Evolutionary conservation across 2,797 vertebrate genomes (phyloP).

Genomic region (Echiichthys vipera): DNA sequence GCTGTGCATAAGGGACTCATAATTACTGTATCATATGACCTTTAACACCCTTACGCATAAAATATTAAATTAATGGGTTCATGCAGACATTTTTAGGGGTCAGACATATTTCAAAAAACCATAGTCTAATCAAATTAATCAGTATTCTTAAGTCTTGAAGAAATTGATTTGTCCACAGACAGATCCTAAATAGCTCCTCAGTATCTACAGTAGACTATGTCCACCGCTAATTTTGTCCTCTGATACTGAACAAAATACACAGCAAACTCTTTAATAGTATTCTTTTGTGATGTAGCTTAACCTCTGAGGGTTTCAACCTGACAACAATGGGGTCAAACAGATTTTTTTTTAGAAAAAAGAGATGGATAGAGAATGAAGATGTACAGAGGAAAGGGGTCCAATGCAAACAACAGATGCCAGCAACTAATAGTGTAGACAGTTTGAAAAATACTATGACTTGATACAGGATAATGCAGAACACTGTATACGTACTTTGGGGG

Average conservation of each 20-base stretch:
- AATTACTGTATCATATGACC: not conserved
- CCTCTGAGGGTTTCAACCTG: constrained; percentile 7
- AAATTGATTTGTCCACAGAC: constrained; percentile 11
- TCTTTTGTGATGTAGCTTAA: constrained; percentile 38
- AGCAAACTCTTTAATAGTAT: constrained; percentile 25
- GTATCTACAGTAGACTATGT: constrained; percentile 7
- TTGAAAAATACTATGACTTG: constrained; percentile 19
- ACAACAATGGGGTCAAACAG: constrained; percentile 38
- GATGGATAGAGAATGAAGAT: not conserved
- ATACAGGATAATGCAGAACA: not conserved
- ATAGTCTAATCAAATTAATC: not conserved
- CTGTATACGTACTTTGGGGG: constrained; percentile 12
- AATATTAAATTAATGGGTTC: not conserved
- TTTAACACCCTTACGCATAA: not conserved
- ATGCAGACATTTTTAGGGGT: not conserved
- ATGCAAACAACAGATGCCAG: constrained; percentile 16
- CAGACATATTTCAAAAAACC: not conserved
- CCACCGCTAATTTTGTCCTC: constrained; percentile 31
- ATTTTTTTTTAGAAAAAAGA: no score
- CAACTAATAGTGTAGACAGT: constrained; percentile 6
- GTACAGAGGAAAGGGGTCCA: not conserved
- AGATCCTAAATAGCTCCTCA: not conserved
- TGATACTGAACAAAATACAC: constrained; percentile 20
- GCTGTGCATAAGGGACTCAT: not conserved
- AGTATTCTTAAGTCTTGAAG: constrained; percentile 5